These are phyloP conservation scores for Forbesichthys agassizii DNA, from an alignment of 2,113 vertebrate species.

Conservation along the genomic window DNA sequence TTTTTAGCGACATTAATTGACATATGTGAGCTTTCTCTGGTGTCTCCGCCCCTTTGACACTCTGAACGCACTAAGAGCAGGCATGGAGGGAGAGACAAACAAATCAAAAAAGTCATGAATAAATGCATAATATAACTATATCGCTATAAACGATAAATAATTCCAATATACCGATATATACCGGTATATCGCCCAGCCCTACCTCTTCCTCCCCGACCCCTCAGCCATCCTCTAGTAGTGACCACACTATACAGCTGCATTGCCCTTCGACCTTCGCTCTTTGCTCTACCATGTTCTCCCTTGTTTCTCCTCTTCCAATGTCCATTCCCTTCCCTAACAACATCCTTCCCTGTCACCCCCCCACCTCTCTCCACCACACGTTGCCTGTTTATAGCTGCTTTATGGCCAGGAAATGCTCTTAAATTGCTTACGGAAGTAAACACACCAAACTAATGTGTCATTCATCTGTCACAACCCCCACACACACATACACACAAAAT, in stretches of 20 bases:
- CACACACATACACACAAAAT: neutral
- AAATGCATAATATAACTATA: no score
- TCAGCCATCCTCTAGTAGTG: neutral
- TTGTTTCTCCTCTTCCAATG: neutral
- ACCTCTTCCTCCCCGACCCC: no score
- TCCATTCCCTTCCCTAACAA: constrained; percentile 4
- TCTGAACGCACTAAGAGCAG: no score
- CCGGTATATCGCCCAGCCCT: no score
- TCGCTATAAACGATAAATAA: no score
- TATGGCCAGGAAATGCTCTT: neutral
- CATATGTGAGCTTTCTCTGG: no score
- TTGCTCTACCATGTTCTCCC: neutral
- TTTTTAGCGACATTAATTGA: no score
- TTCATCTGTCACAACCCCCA: neutral
- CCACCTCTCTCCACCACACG: neutral
- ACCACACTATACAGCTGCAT: neutral
- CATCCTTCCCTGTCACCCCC: neutral
- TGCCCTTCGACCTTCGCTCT: neutral
- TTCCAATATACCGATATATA: no score
- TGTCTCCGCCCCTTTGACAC: no score
- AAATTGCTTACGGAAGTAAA: neutral
- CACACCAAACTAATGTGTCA: neutral
- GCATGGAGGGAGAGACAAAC: no score
- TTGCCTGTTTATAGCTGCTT: neutral
- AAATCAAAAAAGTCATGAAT: no score